phyloP scores from a whole-genome alignment of 2,113 vertebrate genomes.

The Anguilla japonica region DNA sequence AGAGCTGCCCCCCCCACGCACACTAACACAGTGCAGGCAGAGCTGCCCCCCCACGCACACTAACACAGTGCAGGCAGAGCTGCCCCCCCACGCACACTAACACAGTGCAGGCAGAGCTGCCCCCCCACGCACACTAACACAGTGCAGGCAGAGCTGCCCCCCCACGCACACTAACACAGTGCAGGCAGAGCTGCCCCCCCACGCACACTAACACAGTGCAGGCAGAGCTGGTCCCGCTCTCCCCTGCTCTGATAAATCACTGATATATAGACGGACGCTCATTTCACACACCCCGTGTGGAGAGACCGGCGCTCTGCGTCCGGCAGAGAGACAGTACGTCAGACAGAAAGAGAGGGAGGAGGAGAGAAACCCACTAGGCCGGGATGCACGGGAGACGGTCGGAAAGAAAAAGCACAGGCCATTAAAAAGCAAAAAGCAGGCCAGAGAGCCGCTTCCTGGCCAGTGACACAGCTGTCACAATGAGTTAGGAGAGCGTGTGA shows the following conservation, averaged over 20 bases:
- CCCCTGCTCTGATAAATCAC: constrained; percentile 43
- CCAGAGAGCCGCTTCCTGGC: not conserved
- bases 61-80: not conserved
- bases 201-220: constrained; percentile 5
- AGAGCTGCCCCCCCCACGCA: too few relatives aligned
- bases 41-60: not conserved
- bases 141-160: too few relatives aligned
- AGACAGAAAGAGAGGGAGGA: not conserved
- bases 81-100: not conserved
- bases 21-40: too few relatives aligned
- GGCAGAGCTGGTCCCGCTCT: not conserved
- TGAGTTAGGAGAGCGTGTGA: not conserved
- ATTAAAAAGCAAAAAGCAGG: constrained; percentile 2
- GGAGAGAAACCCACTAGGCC: not conserved
- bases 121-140: too few relatives aligned
- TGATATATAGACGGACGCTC: constrained; percentile 46
- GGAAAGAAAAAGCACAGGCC: not conserved
- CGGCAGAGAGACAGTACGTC: constrained; percentile 8
- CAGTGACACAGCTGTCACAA: not conserved
- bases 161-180: too few relatives aligned
- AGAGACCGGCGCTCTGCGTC: constrained; percentile 42
- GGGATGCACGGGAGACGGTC: not conserved
- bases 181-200: too few relatives aligned
- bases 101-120: too few relatives aligned
- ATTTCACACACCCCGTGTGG: constrained; percentile 36